Conservation (phyloP, 37 sponge, comb jelly and placozoan genomes). For the Axinella damicornis region DNA sequence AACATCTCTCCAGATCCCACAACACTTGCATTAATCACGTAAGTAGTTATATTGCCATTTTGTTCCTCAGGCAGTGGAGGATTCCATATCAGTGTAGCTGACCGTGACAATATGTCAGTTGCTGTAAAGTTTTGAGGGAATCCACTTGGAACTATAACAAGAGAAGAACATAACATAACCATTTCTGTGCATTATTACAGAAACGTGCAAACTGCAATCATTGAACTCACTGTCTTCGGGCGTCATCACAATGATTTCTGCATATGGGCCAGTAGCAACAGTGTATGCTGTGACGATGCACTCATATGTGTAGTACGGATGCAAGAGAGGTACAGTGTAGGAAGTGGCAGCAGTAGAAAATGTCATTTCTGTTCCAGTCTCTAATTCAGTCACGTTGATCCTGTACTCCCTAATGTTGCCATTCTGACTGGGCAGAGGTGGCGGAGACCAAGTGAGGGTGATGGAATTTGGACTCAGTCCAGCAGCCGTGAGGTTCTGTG, state of each 20-base stretch:
- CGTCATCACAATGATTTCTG: background rate
- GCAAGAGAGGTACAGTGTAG: conserved; percentile 23
- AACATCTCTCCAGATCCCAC: background rate
- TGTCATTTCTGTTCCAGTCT: conserved; percentile 1
- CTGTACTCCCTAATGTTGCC: conserved; percentile 45
- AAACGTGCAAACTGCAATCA: too few relatives aligned
- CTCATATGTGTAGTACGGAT: conserved; percentile 40
- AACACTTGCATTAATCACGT: background rate
- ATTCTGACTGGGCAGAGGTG: conserved; percentile 8
- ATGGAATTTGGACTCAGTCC: conserved; percentile 1
- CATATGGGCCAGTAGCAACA: conserved; percentile 36
- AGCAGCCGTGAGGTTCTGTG: conserved; percentile 14
- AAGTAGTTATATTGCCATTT: conserved; percentile 27
- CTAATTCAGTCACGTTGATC: conserved; percentile 35
- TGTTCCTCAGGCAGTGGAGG: conserved; percentile 17
- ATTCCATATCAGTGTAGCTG: background rate
- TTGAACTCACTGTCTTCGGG: conserved; percentile 37
- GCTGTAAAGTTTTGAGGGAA: background rate
- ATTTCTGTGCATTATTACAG: background rate
- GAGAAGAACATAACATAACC: background rate
- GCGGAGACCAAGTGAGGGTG: conserved; percentile 27
- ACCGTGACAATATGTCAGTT: background rate
- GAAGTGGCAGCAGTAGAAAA: conserved; percentile 1
- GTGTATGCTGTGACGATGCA: conserved; percentile 9
- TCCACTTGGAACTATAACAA: conserved; percentile 18